Evolutionary conservation across 2,888 invertebrate genomes (phyloP).

Genomic region (Cerceris ruficornis): DNA sequence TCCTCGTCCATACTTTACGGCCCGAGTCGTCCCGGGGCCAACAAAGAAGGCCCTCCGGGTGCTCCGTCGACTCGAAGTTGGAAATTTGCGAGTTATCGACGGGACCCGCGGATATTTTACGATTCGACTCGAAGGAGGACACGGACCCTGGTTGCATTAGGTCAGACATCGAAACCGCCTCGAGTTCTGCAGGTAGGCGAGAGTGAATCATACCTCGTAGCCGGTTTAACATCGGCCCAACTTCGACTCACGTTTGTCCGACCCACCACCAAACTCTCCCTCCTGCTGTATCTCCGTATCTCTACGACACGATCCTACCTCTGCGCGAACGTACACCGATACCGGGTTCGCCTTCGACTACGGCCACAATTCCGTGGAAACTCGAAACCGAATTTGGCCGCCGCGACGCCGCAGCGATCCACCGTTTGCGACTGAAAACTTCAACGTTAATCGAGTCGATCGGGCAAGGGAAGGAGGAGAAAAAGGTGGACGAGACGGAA

Average conservation of each 20-base stretch:
- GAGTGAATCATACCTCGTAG: slow-evolving; percentile 70
- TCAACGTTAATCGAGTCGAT: slow-evolving; percentile 31
- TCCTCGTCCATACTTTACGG: too few relatives aligned
- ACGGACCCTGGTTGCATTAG: slow-evolving; percentile 53
- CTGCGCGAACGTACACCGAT: too few relatives aligned
- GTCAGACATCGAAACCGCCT: slow-evolving; percentile 55
- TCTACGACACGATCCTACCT: too few relatives aligned
- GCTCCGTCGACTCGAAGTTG: background rate
- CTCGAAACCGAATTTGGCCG: background rate
- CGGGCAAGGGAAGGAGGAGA: slow-evolving; percentile 31
- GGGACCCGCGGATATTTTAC: slow-evolving; percentile 10
- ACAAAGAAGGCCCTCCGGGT: background rate
- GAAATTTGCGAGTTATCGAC: background rate
- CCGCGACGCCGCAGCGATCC: too few relatives aligned
- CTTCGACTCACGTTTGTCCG: slow-evolving; percentile 48
- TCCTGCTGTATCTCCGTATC: too few relatives aligned
- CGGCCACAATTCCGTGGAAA: background rate
- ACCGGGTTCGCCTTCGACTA: too few relatives aligned
- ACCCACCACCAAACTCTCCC: slow-evolving; percentile 22
- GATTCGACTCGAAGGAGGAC: slow-evolving; percentile 40
- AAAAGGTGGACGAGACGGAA: slow-evolving; percentile 17
- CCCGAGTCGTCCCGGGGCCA: background rate
- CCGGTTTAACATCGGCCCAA: slow-evolving; percentile 56
- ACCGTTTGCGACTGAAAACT: too few relatives aligned
- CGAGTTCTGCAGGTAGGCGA: slow-evolving; percentile 70